These are phyloP conservation scores for Adoxophyes honmai DNA, from an alignment of 1,140 invertebrate genomes.

Conservation along the genomic window DNA sequence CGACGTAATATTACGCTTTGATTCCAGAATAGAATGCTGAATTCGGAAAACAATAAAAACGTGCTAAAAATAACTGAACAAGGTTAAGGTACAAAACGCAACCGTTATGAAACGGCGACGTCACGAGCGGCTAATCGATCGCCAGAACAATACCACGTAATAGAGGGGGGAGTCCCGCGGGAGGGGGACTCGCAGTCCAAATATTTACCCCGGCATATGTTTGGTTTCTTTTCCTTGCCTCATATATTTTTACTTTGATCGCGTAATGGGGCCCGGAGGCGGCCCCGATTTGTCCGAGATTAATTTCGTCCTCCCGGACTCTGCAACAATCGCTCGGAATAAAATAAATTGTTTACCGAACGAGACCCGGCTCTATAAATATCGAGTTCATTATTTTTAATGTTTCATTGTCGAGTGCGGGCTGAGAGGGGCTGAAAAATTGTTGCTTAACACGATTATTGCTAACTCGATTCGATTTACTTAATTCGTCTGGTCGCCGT, in stretches of 20 bases:
- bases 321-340: slow-evolving; percentile 23
- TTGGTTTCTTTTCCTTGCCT: slow-evolving; percentile 72
- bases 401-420: not conserved
- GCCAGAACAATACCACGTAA: slow-evolving; percentile 70
- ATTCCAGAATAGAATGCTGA: no score
- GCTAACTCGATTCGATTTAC: not conserved
- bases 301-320: slow-evolving; percentile 50
- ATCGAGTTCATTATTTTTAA: slow-evolving; percentile 15
- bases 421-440: not conserved
- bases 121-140: slow-evolving; percentile 68
- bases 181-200: slow-evolving; percentile 45
- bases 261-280: slow-evolving; percentile 58
- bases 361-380: slow-evolving; percentile 23
- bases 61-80: slow-evolving; percentile 18
- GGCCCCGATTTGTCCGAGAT: slow-evolving; percentile 58
- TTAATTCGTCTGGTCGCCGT: no score
- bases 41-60: not conserved
- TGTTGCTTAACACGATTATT: not conserved
- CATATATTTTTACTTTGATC: slow-evolving; percentile 72
- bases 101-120: slow-evolving; percentile 56
- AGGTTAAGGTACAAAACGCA: slow-evolving; percentile 36
- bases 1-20: no score
- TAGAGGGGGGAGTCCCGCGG: slow-evolving; percentile 30
- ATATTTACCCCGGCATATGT: slow-evolving; percentile 70
- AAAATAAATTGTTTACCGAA: slow-evolving; percentile 29